Conservation (phyloP, 2,797 vertebrate genomes). For the Amphiprion clarkii region DNA sequence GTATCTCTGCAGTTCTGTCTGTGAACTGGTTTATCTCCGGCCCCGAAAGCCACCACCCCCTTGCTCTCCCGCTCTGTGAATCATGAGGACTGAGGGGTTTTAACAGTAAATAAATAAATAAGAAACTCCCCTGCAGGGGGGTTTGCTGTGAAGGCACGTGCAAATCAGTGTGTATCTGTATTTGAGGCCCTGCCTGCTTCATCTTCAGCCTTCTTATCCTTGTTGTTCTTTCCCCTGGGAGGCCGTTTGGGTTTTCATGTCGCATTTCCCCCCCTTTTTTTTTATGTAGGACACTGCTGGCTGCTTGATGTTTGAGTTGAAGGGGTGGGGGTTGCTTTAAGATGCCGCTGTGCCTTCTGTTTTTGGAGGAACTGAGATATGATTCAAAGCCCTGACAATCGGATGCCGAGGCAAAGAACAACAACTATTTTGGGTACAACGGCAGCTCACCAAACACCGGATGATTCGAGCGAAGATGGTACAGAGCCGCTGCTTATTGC, state of each 20-base stretch:
- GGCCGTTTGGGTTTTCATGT: slow-evolving; percentile 67
- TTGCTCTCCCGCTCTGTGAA: slow-evolving; percentile 58
- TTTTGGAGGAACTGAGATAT: slow-evolving; percentile 65
- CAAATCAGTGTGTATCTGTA: slow-evolving; percentile 45
- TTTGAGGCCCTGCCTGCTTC: slow-evolving; percentile 39
- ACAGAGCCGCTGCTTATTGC: slow-evolving; percentile 55
- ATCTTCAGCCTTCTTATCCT: slow-evolving; percentile 56
- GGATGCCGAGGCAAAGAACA: slow-evolving; percentile 67
- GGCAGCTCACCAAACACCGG: slow-evolving; percentile 61
- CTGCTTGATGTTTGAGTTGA: slow-evolving; percentile 67
- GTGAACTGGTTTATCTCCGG: slow-evolving; percentile 48
- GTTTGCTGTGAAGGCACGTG: slow-evolving; percentile 27
- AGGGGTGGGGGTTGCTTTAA: slow-evolving; percentile 35
- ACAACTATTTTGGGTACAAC: slow-evolving; percentile 74
- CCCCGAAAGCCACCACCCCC: slow-evolving; percentile 49
- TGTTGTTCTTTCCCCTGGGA: slow-evolving; percentile 67
- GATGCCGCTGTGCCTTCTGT: slow-evolving; percentile 64
- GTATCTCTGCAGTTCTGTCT: background rate
- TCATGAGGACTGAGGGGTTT: slow-evolving; percentile 58
- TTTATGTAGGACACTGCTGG: slow-evolving; percentile 76
- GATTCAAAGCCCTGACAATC: slow-evolving; percentile 77
- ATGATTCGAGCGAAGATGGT: slow-evolving; percentile 62
- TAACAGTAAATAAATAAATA: slow-evolving; percentile 36
- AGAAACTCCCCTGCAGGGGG: slow-evolving; percentile 52
- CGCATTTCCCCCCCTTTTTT: slow-evolving; percentile 29